Conservation (phyloP, 1,140 invertebrate genomes). For the Bombus breviceps region DNA sequence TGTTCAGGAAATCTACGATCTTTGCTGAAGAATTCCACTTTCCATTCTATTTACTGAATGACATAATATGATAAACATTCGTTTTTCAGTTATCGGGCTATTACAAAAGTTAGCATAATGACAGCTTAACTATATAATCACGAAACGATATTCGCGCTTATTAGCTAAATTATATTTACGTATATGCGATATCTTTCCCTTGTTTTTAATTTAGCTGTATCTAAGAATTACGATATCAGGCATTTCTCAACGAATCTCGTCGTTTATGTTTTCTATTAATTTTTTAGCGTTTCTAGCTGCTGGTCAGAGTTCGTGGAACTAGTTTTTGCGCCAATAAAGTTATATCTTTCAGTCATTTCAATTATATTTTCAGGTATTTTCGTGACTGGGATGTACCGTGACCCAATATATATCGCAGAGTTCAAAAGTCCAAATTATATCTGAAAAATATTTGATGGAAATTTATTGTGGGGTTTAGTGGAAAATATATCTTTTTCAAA, state of each 20-base stretch:
- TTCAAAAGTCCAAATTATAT: background rate
- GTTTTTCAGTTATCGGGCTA: background rate
- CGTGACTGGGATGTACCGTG: accelerated
- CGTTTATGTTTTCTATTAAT: background rate
- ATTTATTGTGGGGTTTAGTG: background rate
- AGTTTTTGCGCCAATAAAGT: background rate
- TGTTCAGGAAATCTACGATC: background rate
- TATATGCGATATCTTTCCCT: no score
- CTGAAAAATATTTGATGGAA: background rate
- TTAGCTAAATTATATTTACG: background rate
- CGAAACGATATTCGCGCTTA: background rate
- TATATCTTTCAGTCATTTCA: background rate
- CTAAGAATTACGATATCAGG: no score
- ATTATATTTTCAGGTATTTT: background rate
- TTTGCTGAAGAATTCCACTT: background rate
- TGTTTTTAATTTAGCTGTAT: background rate
- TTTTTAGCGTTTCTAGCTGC: background rate
- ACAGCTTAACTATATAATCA: background rate
- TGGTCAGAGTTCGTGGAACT: background rate
- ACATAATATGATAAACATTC: background rate
- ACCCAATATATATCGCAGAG: no score
- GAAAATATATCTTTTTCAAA: no score
- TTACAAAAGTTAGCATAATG: background rate
- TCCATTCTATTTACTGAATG: background rate
- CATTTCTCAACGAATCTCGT: background rate